These are phyloP conservation scores for Apocrypta bakeri DNA, from an alignment of 1,140 invertebrate genomes.

Conservation along the genomic window DNA sequence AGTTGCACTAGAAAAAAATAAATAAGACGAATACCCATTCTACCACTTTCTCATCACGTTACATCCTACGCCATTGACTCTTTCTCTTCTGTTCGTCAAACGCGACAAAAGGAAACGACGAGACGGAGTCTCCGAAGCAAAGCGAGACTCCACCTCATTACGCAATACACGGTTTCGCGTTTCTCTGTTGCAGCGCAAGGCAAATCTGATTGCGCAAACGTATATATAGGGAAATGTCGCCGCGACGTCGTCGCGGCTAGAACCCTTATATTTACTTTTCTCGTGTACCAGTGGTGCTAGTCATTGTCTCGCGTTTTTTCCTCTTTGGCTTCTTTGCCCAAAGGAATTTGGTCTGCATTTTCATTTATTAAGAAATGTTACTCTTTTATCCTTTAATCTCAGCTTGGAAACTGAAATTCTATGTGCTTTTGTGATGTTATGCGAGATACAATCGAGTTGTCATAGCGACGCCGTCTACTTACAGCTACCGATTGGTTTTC, in stretches of 20 bases:
- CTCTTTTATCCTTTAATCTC: neutral
- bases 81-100: neutral
- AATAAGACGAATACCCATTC: neutral
- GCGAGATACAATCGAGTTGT: too few relatives aligned
- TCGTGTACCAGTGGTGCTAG: neutral
- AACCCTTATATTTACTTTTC: constrained; percentile 3
- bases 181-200: constrained; percentile 57
- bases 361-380: neutral
- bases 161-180: constrained; percentile 61
- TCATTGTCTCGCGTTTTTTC: neutral
- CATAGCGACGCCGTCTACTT: neutral
- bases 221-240: constrained; percentile 56
- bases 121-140: too few relatives aligned
- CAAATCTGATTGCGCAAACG: constrained; percentile 64
- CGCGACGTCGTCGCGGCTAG: constrained; percentile 3
- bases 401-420: neutral
- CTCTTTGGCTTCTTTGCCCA: neutral
- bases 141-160: constrained; percentile 63
- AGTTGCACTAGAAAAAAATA: neutral
- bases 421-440: too few relatives aligned
- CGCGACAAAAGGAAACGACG: constrained; percentile 2
- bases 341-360: neutral
- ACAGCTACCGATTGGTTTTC: neutral
- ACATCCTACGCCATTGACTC: constrained; percentile 7
- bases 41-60: constrained; percentile 15